Evolutionary conservation across 1,140 invertebrate species (phyloP), one percentile per base, ranked within the genome.

Genomic region (Pectinophora gossypiella): DNA sequence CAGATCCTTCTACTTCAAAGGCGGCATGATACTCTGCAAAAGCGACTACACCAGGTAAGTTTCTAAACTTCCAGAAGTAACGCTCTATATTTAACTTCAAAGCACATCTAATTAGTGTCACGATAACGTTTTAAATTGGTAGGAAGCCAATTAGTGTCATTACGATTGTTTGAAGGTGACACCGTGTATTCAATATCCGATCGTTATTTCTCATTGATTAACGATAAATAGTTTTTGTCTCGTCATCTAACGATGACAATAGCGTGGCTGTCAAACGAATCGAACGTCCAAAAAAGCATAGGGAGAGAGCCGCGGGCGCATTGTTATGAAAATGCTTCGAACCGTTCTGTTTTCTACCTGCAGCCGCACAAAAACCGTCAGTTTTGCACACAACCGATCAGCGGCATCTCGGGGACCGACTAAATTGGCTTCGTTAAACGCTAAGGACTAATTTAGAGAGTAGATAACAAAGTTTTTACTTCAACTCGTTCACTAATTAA

Each of bases 1-100:
- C 36, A 89, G 91, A 38, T 95, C 95, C 59, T 98, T 96, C 89
- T 98, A 95, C 88, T 95, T 94, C 70, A 96, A 95, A 89, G 92
- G 93, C 48, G 95, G 95, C 64, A 96, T 97, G 94, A 97, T 97
- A 76, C 91, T 98, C 64, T 98, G 96, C 91, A 95, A 95, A 91
- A 93, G 91, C 83, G 97, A 98, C 88, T 98, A 98, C 87, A 92
- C 94, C 79, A 95, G 94, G 97, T 98, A 89, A 92, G 91, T 77
- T 23, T 23, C 22, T 5, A 23, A n/a, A n/a, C n/a, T n/a, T n/a
- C n/a, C n/a, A n/a, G n/a, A n/a, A n/a, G n/a, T n/a, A n/a, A n/a
- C n/a, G n/a, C n/a, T n/a, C n/a, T n/a, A n/a, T n/a, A n/a, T n/a
- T n/a, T n/a, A n/a, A n/a, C n/a, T n/a, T n/a, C n/a, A n/a, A n/a